These are phyloP conservation scores for Mallotus villosus DNA, from an alignment of 2,797 vertebrate genomes.

Conservation along the genomic window DNA sequence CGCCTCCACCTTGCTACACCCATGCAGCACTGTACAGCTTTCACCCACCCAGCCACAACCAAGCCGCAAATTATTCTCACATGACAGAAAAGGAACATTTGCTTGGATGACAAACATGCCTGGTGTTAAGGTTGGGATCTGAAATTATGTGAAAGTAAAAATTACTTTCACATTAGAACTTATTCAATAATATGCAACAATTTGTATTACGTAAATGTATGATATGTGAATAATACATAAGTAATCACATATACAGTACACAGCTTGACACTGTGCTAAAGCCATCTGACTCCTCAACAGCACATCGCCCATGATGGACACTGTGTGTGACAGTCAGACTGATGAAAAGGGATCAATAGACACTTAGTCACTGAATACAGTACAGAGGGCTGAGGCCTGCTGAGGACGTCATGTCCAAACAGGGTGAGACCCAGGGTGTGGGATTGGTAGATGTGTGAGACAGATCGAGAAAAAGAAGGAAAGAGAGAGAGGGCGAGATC, in stretches of 20 bases:
- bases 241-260: too few relatives aligned
- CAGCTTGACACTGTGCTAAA: too few relatives aligned
- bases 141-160: too few relatives aligned
- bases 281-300: background rate
- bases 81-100: slow-evolving; percentile 27
- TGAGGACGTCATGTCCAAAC: slow-evolving; percentile 50
- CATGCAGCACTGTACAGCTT: slow-evolving; percentile 46
- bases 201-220: background rate
- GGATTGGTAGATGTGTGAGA: slow-evolving; percentile 25
- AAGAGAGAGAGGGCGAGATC: slow-evolving; percentile 32
- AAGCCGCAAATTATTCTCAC: slow-evolving; percentile 70
- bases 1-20: background rate
- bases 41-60: slow-evolving; percentile 51
- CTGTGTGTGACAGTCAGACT: slow-evolving; percentile 13
- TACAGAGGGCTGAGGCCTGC: slow-evolving; percentile 31
- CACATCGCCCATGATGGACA: background rate
- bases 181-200: background rate
- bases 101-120: background rate
- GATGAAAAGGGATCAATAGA: slow-evolving; percentile 21
- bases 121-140: too few relatives aligned
- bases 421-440: slow-evolving; percentile 52
- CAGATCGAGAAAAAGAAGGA: slow-evolving; percentile 44
- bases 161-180: too few relatives aligned
- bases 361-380: slow-evolving; percentile 40
- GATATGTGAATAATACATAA: too few relatives aligned